These are phyloP conservation scores for Sphinx pinastri DNA, from an alignment of 2,888 invertebrate species.

Conservation along the genomic window DNA sequence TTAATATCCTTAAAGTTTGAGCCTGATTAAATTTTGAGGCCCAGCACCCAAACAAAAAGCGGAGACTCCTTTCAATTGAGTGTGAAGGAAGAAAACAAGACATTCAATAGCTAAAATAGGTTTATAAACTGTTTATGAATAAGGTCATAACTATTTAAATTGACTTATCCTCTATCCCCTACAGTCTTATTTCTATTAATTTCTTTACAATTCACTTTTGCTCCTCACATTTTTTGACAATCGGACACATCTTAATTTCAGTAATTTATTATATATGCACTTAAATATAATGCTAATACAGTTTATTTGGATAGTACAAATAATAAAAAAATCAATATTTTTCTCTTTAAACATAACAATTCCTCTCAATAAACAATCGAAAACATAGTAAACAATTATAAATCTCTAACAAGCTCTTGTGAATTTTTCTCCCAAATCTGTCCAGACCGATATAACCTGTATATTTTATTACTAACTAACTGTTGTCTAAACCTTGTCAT, in stretches of 20 bases:
- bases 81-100: too few species aligned
- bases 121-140: too few species aligned
- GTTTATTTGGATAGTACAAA: not conserved
- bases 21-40: too few species aligned
- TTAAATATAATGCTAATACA: not conserved
- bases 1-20: too few species aligned
- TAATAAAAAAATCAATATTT: not conserved
- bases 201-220: not conserved
- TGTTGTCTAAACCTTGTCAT: conserved; percentile 78
- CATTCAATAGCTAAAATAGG: too few species aligned
- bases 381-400: conserved; percentile 5
- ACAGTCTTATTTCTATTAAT: not conserved
- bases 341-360: not conserved
- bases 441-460: conserved; percentile 73
- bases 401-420: conserved; percentile 68
- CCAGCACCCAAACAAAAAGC: too few species aligned
- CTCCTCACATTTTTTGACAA: not conserved
- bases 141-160: not conserved
- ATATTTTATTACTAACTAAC: conserved; percentile 76
- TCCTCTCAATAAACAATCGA: not conserved
- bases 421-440: conserved; percentile 76
- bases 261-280: not conserved
- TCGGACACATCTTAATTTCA: not conserved
- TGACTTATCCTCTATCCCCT: conserved; percentile 5
- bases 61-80: too few species aligned